Evolutionary conservation across 2,888 invertebrate genomes (phyloP).

Genomic region (Drosophila recens): DNA sequence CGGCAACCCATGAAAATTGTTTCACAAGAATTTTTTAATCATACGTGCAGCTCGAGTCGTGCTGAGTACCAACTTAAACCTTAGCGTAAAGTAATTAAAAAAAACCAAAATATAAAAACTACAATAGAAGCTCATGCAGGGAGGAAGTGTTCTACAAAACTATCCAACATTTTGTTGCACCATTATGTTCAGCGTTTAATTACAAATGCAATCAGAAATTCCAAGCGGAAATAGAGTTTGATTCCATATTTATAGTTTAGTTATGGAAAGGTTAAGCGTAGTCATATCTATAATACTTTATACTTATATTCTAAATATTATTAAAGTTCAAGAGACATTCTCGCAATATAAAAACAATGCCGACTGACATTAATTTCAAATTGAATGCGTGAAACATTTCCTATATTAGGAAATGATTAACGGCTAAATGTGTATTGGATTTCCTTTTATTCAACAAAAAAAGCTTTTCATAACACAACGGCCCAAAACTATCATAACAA

Average conservation of each 20-base stretch:
- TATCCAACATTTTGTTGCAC: conserved; percentile 41
- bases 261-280: conserved; percentile 4
- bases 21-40: conserved; percentile 78
- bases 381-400: no score
- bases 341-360: no score
- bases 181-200: conserved; percentile 4
- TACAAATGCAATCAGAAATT: conserved; percentile 13
- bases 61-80: conserved; percentile 19
- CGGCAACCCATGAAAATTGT: conserved; percentile 62
- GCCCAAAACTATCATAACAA: not conserved
- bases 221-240: not conserved
- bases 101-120: conserved; percentile 26
- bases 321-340: no score
- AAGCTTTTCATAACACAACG: not conserved
- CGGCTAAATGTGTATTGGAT: no score
- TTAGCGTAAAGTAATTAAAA: conserved; percentile 62
- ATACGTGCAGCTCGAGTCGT: conserved; percentile 51
- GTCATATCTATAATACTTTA: not conserved
- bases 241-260: not conserved
- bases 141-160: conserved; percentile 32
- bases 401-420: no score
- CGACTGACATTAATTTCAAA: no score
- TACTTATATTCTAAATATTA: not conserved
- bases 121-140: conserved; percentile 15
- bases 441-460: not conserved